phyloP scores from a whole-genome alignment of 2,888 invertebrate genomes.

The Tinea semifulvella region DNA sequence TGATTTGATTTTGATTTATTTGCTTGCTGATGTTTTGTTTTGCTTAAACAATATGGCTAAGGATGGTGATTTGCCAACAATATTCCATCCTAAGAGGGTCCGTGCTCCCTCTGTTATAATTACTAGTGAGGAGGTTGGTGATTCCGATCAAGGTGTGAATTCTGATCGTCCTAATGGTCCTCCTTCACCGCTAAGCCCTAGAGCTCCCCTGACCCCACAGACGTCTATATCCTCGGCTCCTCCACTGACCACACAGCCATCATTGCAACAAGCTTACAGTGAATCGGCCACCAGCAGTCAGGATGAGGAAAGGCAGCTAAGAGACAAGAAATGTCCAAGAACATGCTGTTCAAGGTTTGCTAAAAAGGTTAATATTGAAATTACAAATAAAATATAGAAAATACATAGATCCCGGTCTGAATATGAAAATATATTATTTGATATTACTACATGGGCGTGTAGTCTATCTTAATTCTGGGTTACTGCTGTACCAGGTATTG shows the following conservation, averaged over 20 bases:
- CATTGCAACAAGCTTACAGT: slow-evolving; percentile 55
- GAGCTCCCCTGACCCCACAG: slow-evolving; percentile 54
- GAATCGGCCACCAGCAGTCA: slow-evolving; percentile 69
- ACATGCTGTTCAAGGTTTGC: slow-evolving; percentile 85
- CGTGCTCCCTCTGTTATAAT: slow-evolving; percentile 76
- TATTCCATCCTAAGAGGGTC: slow-evolving; percentile 79
- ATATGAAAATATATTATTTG: no score
- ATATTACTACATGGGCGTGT: no score
- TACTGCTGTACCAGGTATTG: no score
- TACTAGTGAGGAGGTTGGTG: slow-evolving; percentile 69
- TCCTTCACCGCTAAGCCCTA: slow-evolving; percentile 52
- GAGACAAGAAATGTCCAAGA: slow-evolving; percentile 70
- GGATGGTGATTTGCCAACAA: slow-evolving; percentile 81
- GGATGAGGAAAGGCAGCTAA: slow-evolving; percentile 64
- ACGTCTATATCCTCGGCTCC: slow-evolving; percentile 59
- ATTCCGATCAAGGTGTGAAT: slow-evolving; percentile 42
- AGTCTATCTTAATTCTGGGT: no score
- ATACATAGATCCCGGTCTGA: no score
- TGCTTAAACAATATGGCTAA: slow-evolving; percentile 62
- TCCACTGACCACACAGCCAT: slow-evolving; percentile 54
- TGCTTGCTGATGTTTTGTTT: background rate
- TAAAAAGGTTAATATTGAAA: slow-evolving; percentile 78
- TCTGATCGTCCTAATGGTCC: slow-evolving; percentile 54
- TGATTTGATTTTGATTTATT: background rate
- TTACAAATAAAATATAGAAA: no score